Base-by-base conservation (phyloP, 2,888 invertebrate species). In the Temnothorax rugatulus region DNA sequence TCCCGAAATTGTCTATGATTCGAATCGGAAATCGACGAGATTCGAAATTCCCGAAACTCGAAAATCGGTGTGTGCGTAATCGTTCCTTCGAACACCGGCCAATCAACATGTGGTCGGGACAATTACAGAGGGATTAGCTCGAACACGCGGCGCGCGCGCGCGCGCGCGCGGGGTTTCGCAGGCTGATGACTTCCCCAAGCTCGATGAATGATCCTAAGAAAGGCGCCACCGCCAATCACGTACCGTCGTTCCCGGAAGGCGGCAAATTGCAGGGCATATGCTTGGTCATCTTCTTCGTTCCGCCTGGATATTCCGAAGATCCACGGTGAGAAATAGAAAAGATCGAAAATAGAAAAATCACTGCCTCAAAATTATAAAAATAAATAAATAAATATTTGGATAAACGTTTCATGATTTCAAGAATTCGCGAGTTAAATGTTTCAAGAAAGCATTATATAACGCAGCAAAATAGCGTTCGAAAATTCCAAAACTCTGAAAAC, bases 201-300 rank as follows among this genome's bases (percentile, higher is more conserved):
- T 38, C 29, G 38, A 38, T 38, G 61, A 54, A 47, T 74, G 18
- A 74, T 74, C 47, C 73, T 64, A 73, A 82, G 87, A 90, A 89
- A 89, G 86, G 84, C 69, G 84, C 89, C 89, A 88, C 87, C 83
- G 75, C 84, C 75, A 84, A 76, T 83, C 75, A 68, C 57, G 34
- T 34, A 15, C 75, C 66, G 11, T 68, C 50, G 52, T 71, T 75
- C 75, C 34, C 74, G 75, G 73, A 82, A 82, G 57, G 54, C 73
- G 54, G 64, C 54, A 82, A 73, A 82, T 82, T 82, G 73, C 63
- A 47, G 82, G 73, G 64, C 25, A 50, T 47, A 25, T 41, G 38
- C 50, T 59, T 47, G 59, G 29, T 68, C 75, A 66, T 66, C n/a
- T 47, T 63, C 47, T 52, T 59, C 41, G 41, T 47, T 59, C 18